Conservation (phyloP, 2,888 invertebrate genomes). For the Sicus ferrugineus region DNA sequence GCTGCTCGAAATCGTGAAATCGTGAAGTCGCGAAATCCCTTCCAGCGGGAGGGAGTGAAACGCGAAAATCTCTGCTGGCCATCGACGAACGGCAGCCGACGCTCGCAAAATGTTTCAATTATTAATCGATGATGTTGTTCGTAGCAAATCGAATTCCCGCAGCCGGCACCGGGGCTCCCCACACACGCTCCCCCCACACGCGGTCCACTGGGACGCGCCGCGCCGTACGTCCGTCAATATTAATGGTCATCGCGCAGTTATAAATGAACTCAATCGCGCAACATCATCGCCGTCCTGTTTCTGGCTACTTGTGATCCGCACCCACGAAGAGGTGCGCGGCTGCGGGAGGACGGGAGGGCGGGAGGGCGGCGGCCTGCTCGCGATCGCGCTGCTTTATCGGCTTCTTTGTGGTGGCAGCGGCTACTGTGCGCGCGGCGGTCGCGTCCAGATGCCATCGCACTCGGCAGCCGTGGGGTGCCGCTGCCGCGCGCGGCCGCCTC, state of each 20-base stretch:
- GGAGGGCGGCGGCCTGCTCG: background rate
- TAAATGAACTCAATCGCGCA: constrained; percentile 15
- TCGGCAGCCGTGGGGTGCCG: background rate
- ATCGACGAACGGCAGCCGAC: background rate
- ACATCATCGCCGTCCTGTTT: background rate
- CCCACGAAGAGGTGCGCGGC: background rate
- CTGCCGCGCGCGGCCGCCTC: background rate
- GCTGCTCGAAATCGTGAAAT: too few species aligned
- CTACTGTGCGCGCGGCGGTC: constrained; percentile 1
- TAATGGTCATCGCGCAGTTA: constrained; percentile 17
- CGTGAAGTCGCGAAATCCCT: too few species aligned
- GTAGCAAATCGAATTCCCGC: background rate
- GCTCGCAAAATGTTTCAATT: constrained; percentile 10
- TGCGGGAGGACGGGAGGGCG: background rate
- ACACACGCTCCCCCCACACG: background rate
- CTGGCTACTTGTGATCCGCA: background rate
- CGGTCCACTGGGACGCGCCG: background rate
- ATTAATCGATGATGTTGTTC: constrained; percentile 17
- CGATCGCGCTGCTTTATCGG: background rate
- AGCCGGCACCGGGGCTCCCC: background rate
- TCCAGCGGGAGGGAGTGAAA: too few species aligned
- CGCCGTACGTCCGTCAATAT: background rate
- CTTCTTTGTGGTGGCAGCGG: background rate
- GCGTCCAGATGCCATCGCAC: background rate
- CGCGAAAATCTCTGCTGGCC: background rate